Evolutionary conservation across 2,113 vertebrate genomes (phyloP), one percentile per base, ranked within the genome.

Genomic region (Actinemys pallida): DNA sequence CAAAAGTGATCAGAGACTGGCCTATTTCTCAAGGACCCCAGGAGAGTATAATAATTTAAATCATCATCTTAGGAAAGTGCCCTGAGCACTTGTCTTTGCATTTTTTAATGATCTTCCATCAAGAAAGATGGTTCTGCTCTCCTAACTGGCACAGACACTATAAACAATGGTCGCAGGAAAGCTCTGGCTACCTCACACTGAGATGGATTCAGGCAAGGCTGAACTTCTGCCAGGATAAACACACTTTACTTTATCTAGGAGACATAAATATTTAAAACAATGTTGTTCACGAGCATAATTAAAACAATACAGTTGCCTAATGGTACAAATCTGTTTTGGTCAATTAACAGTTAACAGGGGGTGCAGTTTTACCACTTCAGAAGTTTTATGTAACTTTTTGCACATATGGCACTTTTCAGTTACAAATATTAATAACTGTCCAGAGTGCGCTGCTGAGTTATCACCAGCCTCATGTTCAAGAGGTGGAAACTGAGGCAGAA

Each of bases 11-110:
- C 98, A 98, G 96, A 98, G 93, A 85, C 95, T 98, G 96, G 97
- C 96, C 97, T 98, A 97, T 97, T 98, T 98, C 97, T 97, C 98
- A 97, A 95, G 92, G 81, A 97, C 91, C 97, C 97, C 98, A 87
- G 93, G 98, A 98, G 97, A 98, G 89, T 90, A 49, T 92, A 95
- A 97, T 94, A 97, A 96, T 98, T 98, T 96, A 98, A 98, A 98
- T 98, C 95, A 97, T 95, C 96, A 98, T 97, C 97, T 94, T 97
- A 92, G 92, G 82, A 97, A 98, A 97, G 97, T 75, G 97, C 98
- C 96, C 94, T 87, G 95, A 98, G 97, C 91, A 86, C 87, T 96
- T 90, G 91, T 87, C 97, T 97, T 95, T 96, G 97, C 97, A 47
- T 59, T 47, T 10, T 94, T 91, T 81, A 94, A 95, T 93, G 76